Base-by-base conservation (phyloP, 2,797 vertebrate genomes). In the Hippopotamyrus pictus region DNA sequence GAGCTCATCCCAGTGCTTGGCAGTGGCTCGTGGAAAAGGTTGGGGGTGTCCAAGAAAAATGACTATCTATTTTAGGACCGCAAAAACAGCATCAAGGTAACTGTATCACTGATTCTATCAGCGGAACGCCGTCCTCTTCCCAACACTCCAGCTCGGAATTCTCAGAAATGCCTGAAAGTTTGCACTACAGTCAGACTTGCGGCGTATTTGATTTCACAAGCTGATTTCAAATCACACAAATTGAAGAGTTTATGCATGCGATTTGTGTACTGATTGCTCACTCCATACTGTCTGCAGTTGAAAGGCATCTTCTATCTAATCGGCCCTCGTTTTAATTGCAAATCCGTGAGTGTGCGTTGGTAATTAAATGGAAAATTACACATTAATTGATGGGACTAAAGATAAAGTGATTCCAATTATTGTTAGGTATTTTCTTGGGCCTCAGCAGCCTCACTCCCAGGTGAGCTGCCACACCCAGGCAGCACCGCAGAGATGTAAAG, bases 311-410 rank as follows among this genome's bases (percentile, higher is more conserved):
- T 94, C 94, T 91, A 94, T 90, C 94, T 96, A 96, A 97, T 96
- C 96, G 94, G 94, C 41, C 90, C 95, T 96, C 95, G 96, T 96
- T 96, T 96, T 96, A 97, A 97, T 97, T 97, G 96, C 96, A 96
- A 97, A 96, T 97, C 94, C 12, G 48, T n/a, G 48, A 79, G 65
- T 96, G 95, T 94, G 95, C 95, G 95, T 94, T 95, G 93, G 95
- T 96, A 95, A 97, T 96, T 96, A 96, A 96, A 96, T 96, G 95
- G 95, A 96, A 96, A 96, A 96, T 96, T 96, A 94, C 96, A 96
- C 95, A 96, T 96, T 96, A 96, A 97, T 96, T 96, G 96, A 97
- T 96, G 95, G 96, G 95, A 96, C 94, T 93, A 95, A 95, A 96
- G 96, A 97, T 97, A 97, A 96, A 96, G 95, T 95, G 94, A 95